Conservation (phyloP, 2,797 vertebrate species). For the Scyliorhinus canicula region DNA sequence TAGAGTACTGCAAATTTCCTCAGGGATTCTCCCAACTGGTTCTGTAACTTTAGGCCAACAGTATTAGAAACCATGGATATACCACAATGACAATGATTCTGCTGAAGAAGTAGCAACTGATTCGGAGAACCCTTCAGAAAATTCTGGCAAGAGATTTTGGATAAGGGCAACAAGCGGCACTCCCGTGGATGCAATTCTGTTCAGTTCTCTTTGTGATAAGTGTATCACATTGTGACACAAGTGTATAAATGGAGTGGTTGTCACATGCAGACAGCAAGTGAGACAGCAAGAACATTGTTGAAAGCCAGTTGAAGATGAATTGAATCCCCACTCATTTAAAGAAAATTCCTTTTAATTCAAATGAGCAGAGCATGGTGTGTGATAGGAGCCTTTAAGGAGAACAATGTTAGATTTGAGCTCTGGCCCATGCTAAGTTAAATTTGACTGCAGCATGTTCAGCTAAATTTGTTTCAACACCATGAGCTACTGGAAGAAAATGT, state of each 20-base stretch:
- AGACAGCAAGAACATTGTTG: neutral
- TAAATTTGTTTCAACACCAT: neutral
- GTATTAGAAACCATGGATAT: neutral
- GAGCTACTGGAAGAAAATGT: neutral
- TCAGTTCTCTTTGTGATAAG: neutral
- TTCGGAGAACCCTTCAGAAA: neutral
- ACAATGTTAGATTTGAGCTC: neutral
- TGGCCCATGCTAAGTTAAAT: neutral
- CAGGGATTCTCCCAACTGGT: neutral
- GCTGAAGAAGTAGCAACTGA: neutral
- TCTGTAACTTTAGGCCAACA: neutral
- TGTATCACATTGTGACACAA: neutral
- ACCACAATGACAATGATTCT: neutral
- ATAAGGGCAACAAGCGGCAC: neutral
- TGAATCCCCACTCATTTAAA: neutral
- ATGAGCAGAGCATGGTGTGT: neutral
- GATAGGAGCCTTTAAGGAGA: neutral
- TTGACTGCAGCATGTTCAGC: neutral
- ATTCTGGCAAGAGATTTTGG: neutral
- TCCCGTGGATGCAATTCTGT: neutral
- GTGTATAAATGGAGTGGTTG: neutral
- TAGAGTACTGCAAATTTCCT: neutral
- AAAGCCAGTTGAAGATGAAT: neutral
- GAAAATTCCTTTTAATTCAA: neutral
- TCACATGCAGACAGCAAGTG: neutral